Evolutionary conservation across 2,888 invertebrate genomes (phyloP), one percentile per base, ranked within the genome.

Genomic region (Trichacis sp.): DNA sequence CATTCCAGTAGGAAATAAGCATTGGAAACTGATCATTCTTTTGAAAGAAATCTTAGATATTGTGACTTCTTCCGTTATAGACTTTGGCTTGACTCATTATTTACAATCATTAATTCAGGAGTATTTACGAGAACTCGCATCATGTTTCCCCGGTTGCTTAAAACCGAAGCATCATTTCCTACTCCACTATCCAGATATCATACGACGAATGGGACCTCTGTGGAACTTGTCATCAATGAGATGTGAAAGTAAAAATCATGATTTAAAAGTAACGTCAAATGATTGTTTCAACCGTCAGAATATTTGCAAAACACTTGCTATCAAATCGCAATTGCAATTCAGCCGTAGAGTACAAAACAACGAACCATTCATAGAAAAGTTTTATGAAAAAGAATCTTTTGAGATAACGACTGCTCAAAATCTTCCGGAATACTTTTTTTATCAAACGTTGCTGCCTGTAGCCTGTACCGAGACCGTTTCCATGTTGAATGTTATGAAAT

Each of bases 151-250:
- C 8, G 18, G 12, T 9, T 63, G 49, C 47, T 42, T 64, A 4
- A 68, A 60, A 54, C 58, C 54, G 5, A 64, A 70, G 56, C 61
- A 65, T 49, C 70, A 72, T 36, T 67, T 61, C 19, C 18, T 62
- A 33, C 6, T 65, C 3, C 60, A 59, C 20, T 62, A 57, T 47
- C 51, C 65, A 5, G 14, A 15, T 8, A 36, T 60, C 24, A 61
- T 67, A 40, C 47, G 57, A 19, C 54, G 40, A 14, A 57, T 69
- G 15, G 70, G 63, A 8, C 63, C 60, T 48, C 53, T 68, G 19
- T 18, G 18, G 42, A 56, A 68, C 57, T 29, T 68, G 17, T 59
- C 51, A 17, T 51, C 56, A 0, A 68, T 68, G 60, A 29, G 68
- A 42, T 68, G 56, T 36, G 65, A 68, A 55, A 59, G 57, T 29